Conservation (phyloP, 1,140 invertebrate genomes). For the Luehdorfia chinensis region DNA sequence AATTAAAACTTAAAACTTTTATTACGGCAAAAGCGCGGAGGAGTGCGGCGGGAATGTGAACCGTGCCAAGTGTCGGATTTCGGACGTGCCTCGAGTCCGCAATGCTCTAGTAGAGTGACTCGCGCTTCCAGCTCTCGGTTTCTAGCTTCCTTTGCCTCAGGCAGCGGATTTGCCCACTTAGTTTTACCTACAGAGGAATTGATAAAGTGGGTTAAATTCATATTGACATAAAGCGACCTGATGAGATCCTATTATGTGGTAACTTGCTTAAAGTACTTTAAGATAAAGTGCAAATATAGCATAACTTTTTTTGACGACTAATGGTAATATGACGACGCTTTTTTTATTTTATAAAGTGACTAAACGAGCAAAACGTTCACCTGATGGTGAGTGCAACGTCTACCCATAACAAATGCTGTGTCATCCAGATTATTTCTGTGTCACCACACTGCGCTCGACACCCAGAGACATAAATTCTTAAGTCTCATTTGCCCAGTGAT, state of each 20-base stretch:
- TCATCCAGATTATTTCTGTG: too few species aligned
- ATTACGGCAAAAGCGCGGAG: conserved; percentile 41
- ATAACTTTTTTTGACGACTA: too few species aligned
- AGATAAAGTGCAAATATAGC: too few species aligned
- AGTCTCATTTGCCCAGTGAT: too few species aligned
- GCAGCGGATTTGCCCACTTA: too few species aligned
- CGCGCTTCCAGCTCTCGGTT: conserved; percentile 14
- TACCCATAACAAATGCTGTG: too few species aligned
- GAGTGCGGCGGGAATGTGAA: conserved; percentile 44
- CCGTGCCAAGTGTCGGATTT: conserved; percentile 70
- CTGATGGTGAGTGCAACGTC: too few species aligned
- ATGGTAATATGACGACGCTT: too few species aligned
- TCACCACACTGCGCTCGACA: too few species aligned
- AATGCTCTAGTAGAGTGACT: conserved; percentile 36
- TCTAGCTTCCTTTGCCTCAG: conserved; percentile 3
- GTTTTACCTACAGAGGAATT: neutral
- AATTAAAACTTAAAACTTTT: conserved; percentile 70
- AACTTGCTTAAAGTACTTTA: neutral
- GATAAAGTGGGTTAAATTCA: neutral
- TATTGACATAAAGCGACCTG: neutral
- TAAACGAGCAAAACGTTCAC: too few species aligned
- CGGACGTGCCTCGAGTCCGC: conserved; percentile 55
- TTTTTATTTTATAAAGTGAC: too few species aligned
- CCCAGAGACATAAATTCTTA: too few species aligned
- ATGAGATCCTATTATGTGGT: neutral